Conservation (phyloP, 2,113 vertebrate genomes). For the Pygoscelis antarcticus region DNA sequence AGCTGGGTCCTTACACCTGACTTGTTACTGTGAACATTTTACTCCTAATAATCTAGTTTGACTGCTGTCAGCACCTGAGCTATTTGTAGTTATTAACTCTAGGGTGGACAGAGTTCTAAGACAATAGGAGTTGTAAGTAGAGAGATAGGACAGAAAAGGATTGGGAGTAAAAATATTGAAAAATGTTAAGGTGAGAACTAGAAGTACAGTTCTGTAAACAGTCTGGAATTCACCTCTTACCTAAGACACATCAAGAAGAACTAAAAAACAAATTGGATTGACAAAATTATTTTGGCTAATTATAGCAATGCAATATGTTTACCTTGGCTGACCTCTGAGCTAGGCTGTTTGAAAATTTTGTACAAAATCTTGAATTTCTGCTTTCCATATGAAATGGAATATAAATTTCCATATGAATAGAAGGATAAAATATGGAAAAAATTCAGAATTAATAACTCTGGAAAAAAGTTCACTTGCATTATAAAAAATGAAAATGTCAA, state of each 20-base stretch:
- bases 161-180: not conserved
- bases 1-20: not conserved
- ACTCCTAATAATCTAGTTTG: not conserved
- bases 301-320: not conserved
- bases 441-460: not conserved
- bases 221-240: not conserved
- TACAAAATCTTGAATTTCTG: not conserved
- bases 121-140: no score
- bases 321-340: not conserved
- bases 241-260: not conserved
- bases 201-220: not conserved
- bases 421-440: not conserved
- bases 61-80: not conserved
- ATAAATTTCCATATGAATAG: not conserved
- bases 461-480: not conserved
- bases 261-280: not conserved
- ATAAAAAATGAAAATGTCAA: not conserved
- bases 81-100: no score
- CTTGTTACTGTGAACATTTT: not conserved
- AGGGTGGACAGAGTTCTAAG: not conserved
- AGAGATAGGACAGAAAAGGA: not conserved
- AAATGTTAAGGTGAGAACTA: not conserved
- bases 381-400: not conserved
- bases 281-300: not conserved
- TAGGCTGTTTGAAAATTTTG: not conserved